Conservation (phyloP, 1,140 invertebrate genomes). For the Drosophila nannoptera region DNA sequence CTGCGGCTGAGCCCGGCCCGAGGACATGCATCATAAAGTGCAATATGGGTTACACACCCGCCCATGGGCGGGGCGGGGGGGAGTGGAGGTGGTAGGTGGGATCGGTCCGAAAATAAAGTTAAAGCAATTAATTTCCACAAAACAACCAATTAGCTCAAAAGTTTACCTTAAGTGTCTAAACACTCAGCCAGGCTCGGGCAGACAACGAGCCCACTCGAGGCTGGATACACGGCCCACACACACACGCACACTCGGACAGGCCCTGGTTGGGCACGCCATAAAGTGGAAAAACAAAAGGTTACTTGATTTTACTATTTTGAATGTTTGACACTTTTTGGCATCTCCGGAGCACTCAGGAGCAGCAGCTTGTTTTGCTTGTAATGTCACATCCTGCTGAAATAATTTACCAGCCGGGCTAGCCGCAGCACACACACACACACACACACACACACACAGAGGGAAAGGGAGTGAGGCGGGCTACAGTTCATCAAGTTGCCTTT, state of each 20-base stretch:
- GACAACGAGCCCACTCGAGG: constrained; percentile 12
- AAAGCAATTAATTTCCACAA: constrained; percentile 79
- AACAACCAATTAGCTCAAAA: constrained; percentile 79
- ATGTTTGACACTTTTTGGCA: constrained; percentile 78
- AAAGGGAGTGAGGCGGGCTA: not conserved
- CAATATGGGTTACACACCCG: constrained; percentile 31
- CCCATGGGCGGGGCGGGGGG: no score
- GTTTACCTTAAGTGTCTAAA: constrained; percentile 79
- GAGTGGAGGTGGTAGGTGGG: not conserved
- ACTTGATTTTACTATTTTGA: constrained; percentile 79
- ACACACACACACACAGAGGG: not conserved
- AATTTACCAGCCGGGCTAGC: constrained; percentile 57
- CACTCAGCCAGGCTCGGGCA: constrained; percentile 38
- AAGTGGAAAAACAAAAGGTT: constrained; percentile 73
- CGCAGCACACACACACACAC: constrained; percentile 21
- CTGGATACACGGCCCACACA: constrained; percentile 7
- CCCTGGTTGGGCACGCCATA: constrained; percentile 1
- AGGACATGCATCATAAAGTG: constrained; percentile 74
- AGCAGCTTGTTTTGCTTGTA: constrained; percentile 75
- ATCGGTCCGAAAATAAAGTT: constrained; percentile 63
- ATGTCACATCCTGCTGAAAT: constrained; percentile 75
- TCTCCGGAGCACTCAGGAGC: constrained; percentile 12
- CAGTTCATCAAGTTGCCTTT: constrained; percentile 32
- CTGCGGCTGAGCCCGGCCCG: constrained; percentile 35
- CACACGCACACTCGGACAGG: not conserved